Conservation (phyloP, 2,888 invertebrate genomes). For the Petrophora chlorosata region DNA sequence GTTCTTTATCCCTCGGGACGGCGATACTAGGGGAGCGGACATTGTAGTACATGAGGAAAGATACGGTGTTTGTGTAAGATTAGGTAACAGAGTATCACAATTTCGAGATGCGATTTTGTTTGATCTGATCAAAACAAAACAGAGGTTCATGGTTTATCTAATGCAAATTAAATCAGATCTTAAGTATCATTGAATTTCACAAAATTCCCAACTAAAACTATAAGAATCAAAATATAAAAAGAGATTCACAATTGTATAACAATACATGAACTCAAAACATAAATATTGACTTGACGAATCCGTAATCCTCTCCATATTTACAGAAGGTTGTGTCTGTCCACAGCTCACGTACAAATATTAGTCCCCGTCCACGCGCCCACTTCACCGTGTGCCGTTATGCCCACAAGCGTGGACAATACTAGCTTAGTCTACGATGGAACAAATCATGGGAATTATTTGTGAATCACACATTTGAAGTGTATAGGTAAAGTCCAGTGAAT, state of each 20-base stretch:
- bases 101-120: no score
- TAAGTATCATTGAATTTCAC: no score
- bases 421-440: neutral
- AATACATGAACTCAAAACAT: slow-evolving; percentile 5
- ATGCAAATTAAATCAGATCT: no score
- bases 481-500: slow-evolving; percentile 18
- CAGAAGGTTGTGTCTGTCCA: slow-evolving; percentile 32
- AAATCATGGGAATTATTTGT: slow-evolving; percentile 2
- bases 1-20: slow-evolving; percentile 33
- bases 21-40: slow-evolving; percentile 34
- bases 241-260: no score
- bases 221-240: no score
- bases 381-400: slow-evolving; percentile 47
- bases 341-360: slow-evolving; percentile 55
- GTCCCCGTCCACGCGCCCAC: slow-evolving; percentile 40
- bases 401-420: slow-evolving; percentile 23
- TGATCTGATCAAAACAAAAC: no score
- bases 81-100: neutral
- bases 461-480: slow-evolving; percentile 8
- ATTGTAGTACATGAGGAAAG: slow-evolving; percentile 8
- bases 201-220: no score
- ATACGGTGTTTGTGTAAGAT: slow-evolving; percentile 21
- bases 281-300: slow-evolving; percentile 30
- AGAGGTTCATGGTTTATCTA: no score
- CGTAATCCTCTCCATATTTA: slow-evolving; percentile 35